Percentiles rank a stretch among this genome's conserved stretches.
phyloP scores from a whole-genome alignment of 2,888 invertebrate species.

The Lochmaea crataegi region DNA sequence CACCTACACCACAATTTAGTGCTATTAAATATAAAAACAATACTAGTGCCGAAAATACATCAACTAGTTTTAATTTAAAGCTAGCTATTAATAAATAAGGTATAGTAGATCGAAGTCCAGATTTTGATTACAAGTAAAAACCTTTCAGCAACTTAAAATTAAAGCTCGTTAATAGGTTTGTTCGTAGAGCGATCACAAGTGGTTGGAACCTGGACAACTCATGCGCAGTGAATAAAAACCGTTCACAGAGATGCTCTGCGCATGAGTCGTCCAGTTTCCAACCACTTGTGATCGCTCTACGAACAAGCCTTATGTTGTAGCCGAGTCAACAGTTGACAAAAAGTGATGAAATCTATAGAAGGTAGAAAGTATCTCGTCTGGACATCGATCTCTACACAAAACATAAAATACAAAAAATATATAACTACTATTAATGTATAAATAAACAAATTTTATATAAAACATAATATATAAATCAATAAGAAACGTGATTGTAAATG shows the following conservation, averaged over 20 bases:
- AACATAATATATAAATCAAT: slow-evolving; percentile 4
- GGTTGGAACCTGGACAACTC: no score
- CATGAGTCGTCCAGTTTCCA: no score
- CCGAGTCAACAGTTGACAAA: no score
- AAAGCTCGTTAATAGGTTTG: no score
- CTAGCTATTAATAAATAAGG: slow-evolving; percentile 11
- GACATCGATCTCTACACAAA: not conserved
- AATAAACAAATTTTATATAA: not conserved
- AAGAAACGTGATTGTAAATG: slow-evolving; percentile 11
- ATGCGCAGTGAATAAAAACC: no score
- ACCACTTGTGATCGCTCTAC: no score
- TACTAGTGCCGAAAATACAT: slow-evolving; percentile 25
- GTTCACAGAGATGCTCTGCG: no score
- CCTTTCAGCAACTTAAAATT: no score
- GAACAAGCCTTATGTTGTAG: no score
- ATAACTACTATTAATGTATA: not conserved
- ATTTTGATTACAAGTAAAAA: not conserved
- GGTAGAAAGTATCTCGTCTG: not conserved
- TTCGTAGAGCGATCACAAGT: no score
- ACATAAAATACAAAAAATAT: not conserved
- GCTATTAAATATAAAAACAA: slow-evolving; percentile 29
- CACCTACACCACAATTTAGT: slow-evolving; percentile 39
- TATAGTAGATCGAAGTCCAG: not conserved
- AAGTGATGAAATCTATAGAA: no score
- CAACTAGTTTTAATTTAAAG: slow-evolving; percentile 9